Conservation (phyloP, 2,113 vertebrate genomes). For the Turnix velox region DNA sequence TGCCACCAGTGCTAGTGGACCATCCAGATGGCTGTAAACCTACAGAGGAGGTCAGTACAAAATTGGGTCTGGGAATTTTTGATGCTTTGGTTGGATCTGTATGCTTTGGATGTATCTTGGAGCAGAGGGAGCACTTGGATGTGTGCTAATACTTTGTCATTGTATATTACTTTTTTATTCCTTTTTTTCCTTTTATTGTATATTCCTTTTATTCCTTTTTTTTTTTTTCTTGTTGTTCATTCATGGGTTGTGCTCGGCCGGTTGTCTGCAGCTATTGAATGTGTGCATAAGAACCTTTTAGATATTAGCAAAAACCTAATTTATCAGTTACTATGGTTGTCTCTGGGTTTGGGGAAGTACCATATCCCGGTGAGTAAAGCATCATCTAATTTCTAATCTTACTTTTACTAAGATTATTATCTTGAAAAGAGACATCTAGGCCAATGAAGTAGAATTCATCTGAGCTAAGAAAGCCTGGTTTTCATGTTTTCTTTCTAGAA, state of each 20-base stretch:
- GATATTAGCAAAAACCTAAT: not conserved
- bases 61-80: not conserved
- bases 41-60: constrained; percentile 48
- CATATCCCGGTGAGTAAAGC: not conserved
- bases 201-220: too few relatives aligned
- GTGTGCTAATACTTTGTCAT: not conserved
- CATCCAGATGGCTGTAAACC: constrained; percentile 47
- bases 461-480: not conserved
- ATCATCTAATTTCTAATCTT: not conserved
- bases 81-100: not conserved
- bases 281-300: not conserved
- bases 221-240: too few relatives aligned
- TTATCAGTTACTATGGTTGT: not conserved
- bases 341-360: not conserved
- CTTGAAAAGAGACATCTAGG: not conserved
- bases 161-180: too few relatives aligned
- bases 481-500: not conserved
- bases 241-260: not conserved
- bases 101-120: not conserved
- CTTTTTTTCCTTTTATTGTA: too few relatives aligned
- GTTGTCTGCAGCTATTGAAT: not conserved
- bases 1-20: not conserved
- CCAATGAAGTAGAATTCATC: not conserved
- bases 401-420: not conserved
- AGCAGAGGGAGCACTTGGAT: not conserved